Base-by-base conservation (phyloP, 2,888 invertebrate species). In the Sycophila texana region DNA sequence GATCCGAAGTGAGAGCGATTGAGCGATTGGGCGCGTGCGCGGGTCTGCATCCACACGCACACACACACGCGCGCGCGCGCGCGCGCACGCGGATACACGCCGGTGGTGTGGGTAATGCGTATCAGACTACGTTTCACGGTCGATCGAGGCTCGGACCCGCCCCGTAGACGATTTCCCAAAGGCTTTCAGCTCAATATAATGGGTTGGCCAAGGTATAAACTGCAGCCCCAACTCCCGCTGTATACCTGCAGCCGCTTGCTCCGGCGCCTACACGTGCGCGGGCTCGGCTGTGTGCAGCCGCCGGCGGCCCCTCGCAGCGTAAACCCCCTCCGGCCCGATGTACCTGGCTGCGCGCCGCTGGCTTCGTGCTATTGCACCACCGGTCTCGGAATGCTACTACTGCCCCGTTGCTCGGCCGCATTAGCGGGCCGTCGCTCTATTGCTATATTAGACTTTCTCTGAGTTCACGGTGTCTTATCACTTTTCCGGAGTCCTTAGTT, bases 41-140 rank as follows among this genome's bases (percentile, higher is more conserved):
- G 3, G 16, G 39, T 4, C 51, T 14, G 51, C 13, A 51, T 14
- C 51, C 13, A 51, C 51, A 51, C 51, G 51, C 4, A 51, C 14
- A 51, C 14, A 51, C 1, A 10, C 51, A 51, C n/a, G n/a, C n/a
- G n/a, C n/a, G n/a, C n/a, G n/a, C n/a, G 14, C 51, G 51, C 51
- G 4, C 13, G 4, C 1, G 51, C 16, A 7, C 51, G 4, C 51
- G 3, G 14, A n/a, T 16, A 53, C 53, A 53, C 53, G 14, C 39
- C 39, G 39, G 10, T 7, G 39, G 39, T 1, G 74, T 63, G 68
- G 83, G 84, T 87, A 87, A 87, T 87, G 85, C 85, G 87, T 84
- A 88, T 87, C 86, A 84, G 87, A 88, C 86, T 88, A 86, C 85
- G 88, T 89, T 89, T 89, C 89, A 89, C 87, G 89, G 86, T 87